Base-by-base conservation (phyloP, 1,140 invertebrate genomes). In the Chionoecetes opilio region DNA sequence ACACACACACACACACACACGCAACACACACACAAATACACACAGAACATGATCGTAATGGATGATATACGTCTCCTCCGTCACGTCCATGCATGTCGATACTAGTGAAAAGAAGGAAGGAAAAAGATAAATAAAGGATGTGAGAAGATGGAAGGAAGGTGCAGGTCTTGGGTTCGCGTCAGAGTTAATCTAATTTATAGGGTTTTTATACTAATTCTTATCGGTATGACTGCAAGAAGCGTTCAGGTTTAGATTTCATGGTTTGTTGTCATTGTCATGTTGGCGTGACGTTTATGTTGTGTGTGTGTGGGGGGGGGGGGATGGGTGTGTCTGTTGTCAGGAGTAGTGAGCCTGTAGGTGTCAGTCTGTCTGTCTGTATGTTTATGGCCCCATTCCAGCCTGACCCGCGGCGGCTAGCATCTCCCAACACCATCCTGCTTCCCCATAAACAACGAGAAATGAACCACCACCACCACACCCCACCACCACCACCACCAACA, bases 171-270 rank as follows among this genome's bases (percentile, higher is more conserved):
- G 63, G 63, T 26, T 35, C 29, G 46, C 41, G 86, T 89, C 63
- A 46, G 31, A 9, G 63, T 32, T 94, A 84, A 89, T 94, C 63
- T 94, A 85, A 93, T 94, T 94, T 89, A 89, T 41, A 37, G 53
- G 9, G 35, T 90, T 90, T 90, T 94, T 94, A 89, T 94, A 89
- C 86, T 94, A 94, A 94, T 94, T 94, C 87, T 94, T 94, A 94
- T 94, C 93, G 46, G 87, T 89, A 41, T 38, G 34, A 75, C 63
- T 29, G 75, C 35, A 82, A 87, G 82, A 93, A 86, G 84, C 38
- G 92, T 93, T 93, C 92, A 31, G 38, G 82, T 93, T 86, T 37
- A 86, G 88, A 75, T 87, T 88, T 53, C 46, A 53, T 9, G 46
- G 46, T 53, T 53, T 53, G 46, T 53, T 53, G 46, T 53, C 11